Base-by-base conservation (phyloP, 2,888 invertebrate species). In the Trileptium ribeirensis region DNA sequence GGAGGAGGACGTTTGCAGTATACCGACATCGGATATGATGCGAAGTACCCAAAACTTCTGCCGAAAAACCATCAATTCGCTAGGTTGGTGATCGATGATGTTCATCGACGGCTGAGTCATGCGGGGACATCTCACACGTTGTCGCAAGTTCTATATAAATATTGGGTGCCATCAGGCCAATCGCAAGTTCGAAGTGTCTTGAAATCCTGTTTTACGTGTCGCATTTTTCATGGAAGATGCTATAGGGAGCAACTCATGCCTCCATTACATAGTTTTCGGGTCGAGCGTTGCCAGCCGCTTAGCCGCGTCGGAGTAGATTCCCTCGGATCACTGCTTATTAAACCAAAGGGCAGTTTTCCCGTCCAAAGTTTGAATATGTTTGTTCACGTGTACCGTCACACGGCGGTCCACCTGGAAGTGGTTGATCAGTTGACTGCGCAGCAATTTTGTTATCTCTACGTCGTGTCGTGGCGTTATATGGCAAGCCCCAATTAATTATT, bases 401-500 rank as follows among this genome's bases (percentile, higher is more conserved):
- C n/a, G 80, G 80, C 80, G 31, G 24, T 80, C 3, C 80, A 80
- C 29, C 39, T 80, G 24, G 80, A 80, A 29, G 24, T 33, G 33
- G 81, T 81, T 29, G 37, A 36, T 0, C 84, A 86, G 2, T 81
- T 89, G n/a, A 85, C 85, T 1, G 86, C 88, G 0, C 80, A 84
- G 1, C 82, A 83, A 31, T 89, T 89, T 81, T 89, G 8, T 82
- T 84, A 67, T 85, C 85, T 3, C 81, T 89, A 3, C 79, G 87
- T 64, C 81, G 88, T 70, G 89, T 89, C 38, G 8, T n/a, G 8
- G 51, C 51, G 8, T 15, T 51, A 15, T 51, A 15, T 51, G 87
- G 89, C 2, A 81, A 86, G 37, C 87, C 88, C 0, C 82, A 74
- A 8, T 83, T 85, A 1, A 86, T 89, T 0, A 88, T 86, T 77